Base-by-base conservation (phyloP, 2,888 invertebrate species). In the Platycnemis pennipes region DNA sequence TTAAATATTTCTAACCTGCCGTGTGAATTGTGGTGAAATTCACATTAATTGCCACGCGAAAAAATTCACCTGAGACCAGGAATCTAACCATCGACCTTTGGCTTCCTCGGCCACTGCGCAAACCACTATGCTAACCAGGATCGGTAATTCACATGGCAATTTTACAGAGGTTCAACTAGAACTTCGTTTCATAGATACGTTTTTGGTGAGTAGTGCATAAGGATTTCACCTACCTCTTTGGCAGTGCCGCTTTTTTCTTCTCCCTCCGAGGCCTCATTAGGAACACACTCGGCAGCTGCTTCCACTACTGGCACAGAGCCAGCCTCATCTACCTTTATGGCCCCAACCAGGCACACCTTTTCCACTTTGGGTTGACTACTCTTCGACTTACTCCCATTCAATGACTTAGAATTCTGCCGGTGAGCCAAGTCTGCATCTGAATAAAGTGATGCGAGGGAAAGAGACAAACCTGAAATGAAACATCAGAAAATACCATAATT, bases 361-460 rank as follows among this genome's bases (percentile, higher is more conserved):
- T 87, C 91, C 0, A 44, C 16, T 56, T 53, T 91, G 4, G n/a
- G 63, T 0, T 44, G 31, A 45, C 63, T 91, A 13, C 31, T 53
- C 19, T 91, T 91, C 13, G 26, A 44, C 63, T 53, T 91, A 56
- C 63, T 91, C 13, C 69, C 91, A 69, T 63, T 63, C 1, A 45
- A 11, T 53, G 49, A 63, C 42, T 89, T 94, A 22, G 31, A 3
- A 5, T 96, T 96, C 42, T 96, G 96, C 95, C 96, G 96, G 94
- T 96, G 96, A 4, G 87, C 49, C 46, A 97, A 95, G 95, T 97
- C 97, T 0, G 96, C 96, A 94, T 97, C 97, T 0, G 97, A 97
- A 95, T 97, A 98, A 26, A 98, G 96, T 0, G 98, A 98, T 7
- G 97, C 97, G 97, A 97, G 97, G 0, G 98, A 98, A 95, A 97